Percentiles rank a stretch among this genome's conserved stretches.
Evolutionary conservation across 1,140 invertebrate genomes (phyloP).

Genomic region (Paraescarpia echinospica): DNA sequence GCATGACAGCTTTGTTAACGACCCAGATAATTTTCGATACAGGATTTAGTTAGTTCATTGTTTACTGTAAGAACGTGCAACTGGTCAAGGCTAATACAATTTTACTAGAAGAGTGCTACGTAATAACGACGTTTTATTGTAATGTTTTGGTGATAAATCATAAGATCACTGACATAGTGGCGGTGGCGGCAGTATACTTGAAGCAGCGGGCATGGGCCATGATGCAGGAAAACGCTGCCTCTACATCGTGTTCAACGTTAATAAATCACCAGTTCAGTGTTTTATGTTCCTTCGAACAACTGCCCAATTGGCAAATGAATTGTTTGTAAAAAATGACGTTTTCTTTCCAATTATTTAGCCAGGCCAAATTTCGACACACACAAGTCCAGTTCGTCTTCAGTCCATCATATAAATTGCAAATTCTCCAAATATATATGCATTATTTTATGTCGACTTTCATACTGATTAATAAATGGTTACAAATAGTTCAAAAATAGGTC

Average conservation of each 20-base stretch:
- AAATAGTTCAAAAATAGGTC: too few species aligned
- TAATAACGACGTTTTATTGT: neutral
- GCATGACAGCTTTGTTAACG: neutral
- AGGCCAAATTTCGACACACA: too few species aligned
- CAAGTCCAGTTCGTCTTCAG: too few species aligned
- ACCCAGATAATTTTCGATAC: neutral
- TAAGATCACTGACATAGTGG: neutral
- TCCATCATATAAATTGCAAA: too few species aligned
- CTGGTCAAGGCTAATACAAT: neutral
- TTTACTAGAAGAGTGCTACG: neutral
- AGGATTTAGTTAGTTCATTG: neutral
- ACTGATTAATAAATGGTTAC: too few species aligned
- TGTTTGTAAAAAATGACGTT: neutral
- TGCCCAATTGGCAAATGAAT: neutral
- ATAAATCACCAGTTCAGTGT: neutral
- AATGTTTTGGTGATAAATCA: neutral
- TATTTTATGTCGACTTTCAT: too few species aligned
- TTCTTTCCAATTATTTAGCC: too few species aligned
- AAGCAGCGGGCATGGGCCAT: neutral
- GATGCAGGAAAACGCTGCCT: neutral
- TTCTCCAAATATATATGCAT: too few species aligned
- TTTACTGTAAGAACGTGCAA: neutral
- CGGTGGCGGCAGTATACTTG: neutral
- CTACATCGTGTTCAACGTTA: neutral
- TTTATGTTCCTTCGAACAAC: neutral